Evolutionary conservation across 2,797 vertebrate species (phyloP), one percentile per base, ranked within the genome.

Genomic region (Pipistrellus kuhlii): DNA sequence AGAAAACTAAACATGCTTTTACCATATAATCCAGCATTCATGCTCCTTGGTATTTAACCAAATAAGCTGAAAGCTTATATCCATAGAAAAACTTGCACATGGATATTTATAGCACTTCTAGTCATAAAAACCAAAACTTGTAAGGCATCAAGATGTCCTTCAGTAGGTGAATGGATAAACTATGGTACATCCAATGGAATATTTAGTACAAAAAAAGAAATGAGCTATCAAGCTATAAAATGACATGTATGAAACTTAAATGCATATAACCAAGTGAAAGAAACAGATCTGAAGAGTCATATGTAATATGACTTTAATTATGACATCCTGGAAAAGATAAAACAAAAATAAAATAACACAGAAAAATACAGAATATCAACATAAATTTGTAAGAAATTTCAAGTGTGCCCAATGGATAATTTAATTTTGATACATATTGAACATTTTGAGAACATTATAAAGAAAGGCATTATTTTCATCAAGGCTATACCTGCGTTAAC

Each of bases 1-100:
- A 59, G 13, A 91, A 92, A 86, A 88, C 57, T 90, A 85, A 94
- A 92, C 38, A 83, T 46, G 44, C 30, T 90, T 94, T 87, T 48
- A 81, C 10, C 25, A 51, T 51, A 66, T 72, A n/a, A 90, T 38
- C 32, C 8, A 77, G 38, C 14, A 85, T 80, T 71, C 25, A 30
- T 10, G 44, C 32, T 82, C 66, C 41, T 59, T 64, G 59, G 32
- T 64, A 87, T 77, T 80, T 92, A 87, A 48, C 73, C 44, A 81
- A 62, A n/a, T 64, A 92, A 80, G 23, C 20, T 78, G 11, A 88
- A 95, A 94, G 86, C 17, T 46, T 72, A 30, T 30, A 9, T 69
- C 14, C 55, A 85, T 20, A 90, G 23, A 80, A 83, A 92, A 84
- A 32, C 2, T 44, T 85, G 8, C 27, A 80, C 0, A 2, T 59